phyloP scores from a whole-genome alignment of 2,888 invertebrate genomes.

The Vanessa cardui region DNA sequence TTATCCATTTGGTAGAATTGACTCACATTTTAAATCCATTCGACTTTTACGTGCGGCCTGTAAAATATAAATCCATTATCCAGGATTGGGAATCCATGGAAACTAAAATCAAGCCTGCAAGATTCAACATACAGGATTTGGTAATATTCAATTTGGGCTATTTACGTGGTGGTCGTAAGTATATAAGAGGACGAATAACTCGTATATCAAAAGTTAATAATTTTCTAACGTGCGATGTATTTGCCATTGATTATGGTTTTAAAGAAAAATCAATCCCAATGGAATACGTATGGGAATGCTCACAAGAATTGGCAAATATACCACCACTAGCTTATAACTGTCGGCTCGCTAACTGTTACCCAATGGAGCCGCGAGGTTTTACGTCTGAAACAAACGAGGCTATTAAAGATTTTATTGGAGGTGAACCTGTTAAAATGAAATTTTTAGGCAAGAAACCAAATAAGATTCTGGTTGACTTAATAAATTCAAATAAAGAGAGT shows the following conservation, averaged over 20 bases:
- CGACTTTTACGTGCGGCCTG: conserved; percentile 46
- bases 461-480: conserved; percentile 43
- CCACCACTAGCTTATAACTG: conserved; percentile 46
- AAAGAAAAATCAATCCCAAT: conserved; percentile 43
- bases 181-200: conserved; percentile 35
- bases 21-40: conserved; percentile 46
- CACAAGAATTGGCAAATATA: conserved; percentile 27
- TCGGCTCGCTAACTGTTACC: conserved; percentile 47
- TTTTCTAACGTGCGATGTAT: conserved; percentile 41
- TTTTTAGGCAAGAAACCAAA: conserved; percentile 40
- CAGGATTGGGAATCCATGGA: conserved; percentile 3
- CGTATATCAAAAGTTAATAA: conserved; percentile 30
- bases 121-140: conserved; percentile 16
- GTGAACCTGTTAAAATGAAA: conserved; percentile 45
- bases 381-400: conserved; percentile 40
- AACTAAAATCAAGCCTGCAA: conserved; percentile 13
- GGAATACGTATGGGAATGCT: conserved; percentile 34
- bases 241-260: conserved; percentile 49
- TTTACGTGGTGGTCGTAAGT: conserved; percentile 8
- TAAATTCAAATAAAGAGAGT: conserved; percentile 48
- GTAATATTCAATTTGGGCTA: conserved; percentile 22
- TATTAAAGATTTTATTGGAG: conserved; percentile 47
- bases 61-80: conserved; percentile 19
- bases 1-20: conserved; percentile 44
- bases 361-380: conserved; percentile 38